A percentile compares a stretch with the other conserved stretches of the same genome.
phyloP scores from a whole-genome alignment of 2,113 vertebrate genomes.

The Coracopsis vasa region DNA sequence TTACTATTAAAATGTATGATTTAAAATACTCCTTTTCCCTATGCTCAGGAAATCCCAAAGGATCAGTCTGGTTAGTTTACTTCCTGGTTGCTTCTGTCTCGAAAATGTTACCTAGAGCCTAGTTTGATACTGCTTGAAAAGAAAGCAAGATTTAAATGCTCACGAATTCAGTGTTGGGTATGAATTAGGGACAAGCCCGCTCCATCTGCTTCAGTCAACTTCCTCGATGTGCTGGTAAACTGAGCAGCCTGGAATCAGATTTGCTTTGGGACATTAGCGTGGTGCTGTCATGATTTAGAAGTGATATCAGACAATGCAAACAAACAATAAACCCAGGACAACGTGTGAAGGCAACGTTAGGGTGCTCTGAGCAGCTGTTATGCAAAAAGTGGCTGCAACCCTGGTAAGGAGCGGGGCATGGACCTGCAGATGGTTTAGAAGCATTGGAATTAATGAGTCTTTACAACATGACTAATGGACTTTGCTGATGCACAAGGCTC shows the following conservation, averaged over 20 bases:
- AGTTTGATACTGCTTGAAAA: not conserved
- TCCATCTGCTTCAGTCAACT: conserved; percentile 27
- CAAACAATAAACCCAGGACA: not conserved
- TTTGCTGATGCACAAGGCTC: not conserved
- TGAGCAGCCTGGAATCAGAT: not conserved
- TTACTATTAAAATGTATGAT: not conserved
- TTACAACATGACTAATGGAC: not conserved
- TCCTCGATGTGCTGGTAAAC: not conserved
- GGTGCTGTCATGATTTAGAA: not conserved
- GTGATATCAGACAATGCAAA: conserved; percentile 8
- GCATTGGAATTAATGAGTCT: conserved; percentile 1
- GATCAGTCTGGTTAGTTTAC: not conserved
- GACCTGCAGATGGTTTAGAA: not conserved
- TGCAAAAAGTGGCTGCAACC: not conserved
- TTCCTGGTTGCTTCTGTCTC: not conserved
- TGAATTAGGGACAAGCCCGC: conserved; percentile 23
- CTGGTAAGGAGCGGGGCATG: not conserved
- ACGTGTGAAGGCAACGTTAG: not conserved
- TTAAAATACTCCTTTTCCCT: not conserved
- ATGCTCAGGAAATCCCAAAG: not conserved
- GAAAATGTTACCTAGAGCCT: not conserved
- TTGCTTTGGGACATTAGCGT: not conserved
- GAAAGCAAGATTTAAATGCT: conserved; percentile 5
- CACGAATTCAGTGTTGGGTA: not conserved
- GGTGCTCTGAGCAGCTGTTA: not conserved